Conservation (phyloP, 2,113 vertebrate species). For the Salvator merianae region DNA sequence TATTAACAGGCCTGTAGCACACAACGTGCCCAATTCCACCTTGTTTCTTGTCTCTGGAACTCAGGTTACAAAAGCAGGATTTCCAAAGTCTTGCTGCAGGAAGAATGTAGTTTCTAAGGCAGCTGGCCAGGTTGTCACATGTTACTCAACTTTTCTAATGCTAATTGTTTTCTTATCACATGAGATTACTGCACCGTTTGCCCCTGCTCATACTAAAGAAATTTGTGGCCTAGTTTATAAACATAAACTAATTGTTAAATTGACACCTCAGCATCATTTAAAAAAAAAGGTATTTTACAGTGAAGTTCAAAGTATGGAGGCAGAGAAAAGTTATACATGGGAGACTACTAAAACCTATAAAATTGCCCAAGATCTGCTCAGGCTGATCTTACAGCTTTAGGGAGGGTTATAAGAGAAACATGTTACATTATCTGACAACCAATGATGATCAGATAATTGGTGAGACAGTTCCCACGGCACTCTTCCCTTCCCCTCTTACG, state of each 20-base stretch:
- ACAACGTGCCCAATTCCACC: neutral
- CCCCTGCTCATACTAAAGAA: neutral
- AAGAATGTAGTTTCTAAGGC: neutral
- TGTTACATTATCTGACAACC: too few relatives aligned
- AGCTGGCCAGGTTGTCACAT: neutral
- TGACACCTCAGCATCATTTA: neutral
- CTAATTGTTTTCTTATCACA: neutral
- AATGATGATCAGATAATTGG: neutral
- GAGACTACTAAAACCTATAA: neutral
- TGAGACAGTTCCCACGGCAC: neutral
- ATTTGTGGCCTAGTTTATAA: too few relatives aligned
- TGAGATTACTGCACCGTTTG: neutral
- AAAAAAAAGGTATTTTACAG: neutral
- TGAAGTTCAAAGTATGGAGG: too few relatives aligned
- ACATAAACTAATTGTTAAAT: too few relatives aligned
- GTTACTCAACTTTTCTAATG: neutral
- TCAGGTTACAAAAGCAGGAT: neutral
- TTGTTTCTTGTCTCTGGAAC: neutral
- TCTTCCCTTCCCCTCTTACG: neutral
- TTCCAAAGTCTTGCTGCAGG: neutral
- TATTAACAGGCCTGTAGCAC: conserved; percentile 12
- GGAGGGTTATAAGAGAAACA: neutral
- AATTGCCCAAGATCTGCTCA: neutral
- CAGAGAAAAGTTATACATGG: too few relatives aligned
- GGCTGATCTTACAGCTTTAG: neutral